Evolutionary conservation across 2,797 vertebrate genomes (phyloP), one percentile per base, ranked within the genome.

Genomic region (Xiphophorus birchmanni): DNA sequence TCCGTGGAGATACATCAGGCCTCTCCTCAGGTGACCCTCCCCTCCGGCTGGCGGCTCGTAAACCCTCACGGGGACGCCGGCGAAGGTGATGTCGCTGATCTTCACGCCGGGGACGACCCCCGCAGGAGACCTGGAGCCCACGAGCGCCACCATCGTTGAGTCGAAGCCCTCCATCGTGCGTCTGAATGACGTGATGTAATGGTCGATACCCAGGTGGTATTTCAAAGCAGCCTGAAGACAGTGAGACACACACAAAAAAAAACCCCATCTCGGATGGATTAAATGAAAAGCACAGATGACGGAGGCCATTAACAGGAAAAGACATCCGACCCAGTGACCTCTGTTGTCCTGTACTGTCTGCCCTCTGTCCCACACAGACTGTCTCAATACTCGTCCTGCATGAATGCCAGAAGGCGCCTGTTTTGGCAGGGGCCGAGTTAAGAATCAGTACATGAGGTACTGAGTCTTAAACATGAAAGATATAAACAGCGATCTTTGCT

Each of bases 1-100:
- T 84, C 98, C 98, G 0, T 99, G 98, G 81, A 97, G 91, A 77
- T 91, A 99, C 89, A 99, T 32, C 60, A 99, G n/a, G 0, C 96
- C 94, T 77, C 97, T 96, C 90, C 93, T 97, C 87, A 97, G 94
- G 0, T 86, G 91, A 67, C 94, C 95, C 73, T 95, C 91, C 2
- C 74, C 87, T 83, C 93, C 94, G 0, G 90, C 89, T 0, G 91
- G 88, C 32, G 97, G 97, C 86, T 97, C 96, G 60, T 97, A 99
- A 29, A 99, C 94, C 50, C 97, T 92, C 78, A 99, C 98, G 8
- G 97, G 96, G 73, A 99, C 91, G 0, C 97, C 96, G 0, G 95
- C 95, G 58, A 99, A 98, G 54, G 93, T 89, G 1, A 96, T 89
- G 84, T 99, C 98, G 0, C 95, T 97, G 78, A 97, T 93, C 79